Percentiles rank a stretch among this genome's conserved stretches.
Conservation (phyloP, 2,888 invertebrate species). For the Pseudolycoriella hygida region DNA sequence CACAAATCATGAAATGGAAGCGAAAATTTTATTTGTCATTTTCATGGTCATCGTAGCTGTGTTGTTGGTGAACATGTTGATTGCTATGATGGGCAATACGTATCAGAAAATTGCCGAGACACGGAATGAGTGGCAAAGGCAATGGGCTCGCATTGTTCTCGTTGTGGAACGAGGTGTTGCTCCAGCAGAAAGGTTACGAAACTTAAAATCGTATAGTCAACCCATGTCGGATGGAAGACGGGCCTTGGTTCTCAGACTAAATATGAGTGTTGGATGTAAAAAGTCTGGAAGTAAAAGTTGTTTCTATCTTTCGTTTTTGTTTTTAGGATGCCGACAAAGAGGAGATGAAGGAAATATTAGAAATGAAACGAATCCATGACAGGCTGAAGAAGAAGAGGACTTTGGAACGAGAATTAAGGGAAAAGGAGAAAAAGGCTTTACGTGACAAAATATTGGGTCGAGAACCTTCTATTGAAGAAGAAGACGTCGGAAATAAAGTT, state of each 20-base stretch:
- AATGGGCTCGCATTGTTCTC: constrained; percentile 95
- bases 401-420: constrained; percentile 19
- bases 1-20: constrained; percentile 74
- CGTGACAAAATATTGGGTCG: background rate
- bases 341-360: constrained; percentile 83
- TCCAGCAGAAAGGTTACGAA: constrained; percentile 67
- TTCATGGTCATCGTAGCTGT: constrained; percentile 96
- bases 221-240: constrained; percentile 79
- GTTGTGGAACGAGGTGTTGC: constrained; percentile 95
- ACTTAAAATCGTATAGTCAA: constrained; percentile 82
- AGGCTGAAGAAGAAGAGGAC: constrained; percentile 53
- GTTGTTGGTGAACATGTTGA: constrained; percentile 33
- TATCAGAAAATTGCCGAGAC: constrained; percentile 96
- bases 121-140: constrained; percentile 91
- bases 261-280: constrained; percentile 54
- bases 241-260: constrained; percentile 71
- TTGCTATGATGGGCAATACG: constrained; percentile 87
- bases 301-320: background rate
- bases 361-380: constrained; percentile 76
- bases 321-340: constrained; percentile 77
- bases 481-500: no score
- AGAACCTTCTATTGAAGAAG: no score
- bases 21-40: constrained; percentile 85
- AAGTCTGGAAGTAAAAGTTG: background rate
- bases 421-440: constrained; percentile 1